phyloP scores from a whole-genome alignment of 1,140 invertebrate species.

The Drosophila seguyi region DNA sequence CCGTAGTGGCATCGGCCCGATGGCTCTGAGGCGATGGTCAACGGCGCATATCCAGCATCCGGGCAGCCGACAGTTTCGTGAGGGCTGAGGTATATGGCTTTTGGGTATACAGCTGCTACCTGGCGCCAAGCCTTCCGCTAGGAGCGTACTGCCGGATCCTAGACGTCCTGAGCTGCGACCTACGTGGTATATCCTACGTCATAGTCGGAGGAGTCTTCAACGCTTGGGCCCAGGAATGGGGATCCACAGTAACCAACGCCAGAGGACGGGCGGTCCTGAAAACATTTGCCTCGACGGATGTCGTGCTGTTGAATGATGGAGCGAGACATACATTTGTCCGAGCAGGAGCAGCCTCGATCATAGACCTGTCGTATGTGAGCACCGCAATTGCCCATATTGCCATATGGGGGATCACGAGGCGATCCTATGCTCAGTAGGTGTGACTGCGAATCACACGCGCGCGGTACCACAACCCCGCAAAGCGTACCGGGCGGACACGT shows the following conservation, averaged over 20 bases:
- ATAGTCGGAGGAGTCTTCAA: neutral
- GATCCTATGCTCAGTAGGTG: neutral
- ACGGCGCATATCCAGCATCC: no score
- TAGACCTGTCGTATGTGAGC: neutral
- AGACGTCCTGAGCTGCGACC: neutral
- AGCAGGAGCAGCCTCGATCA: neutral
- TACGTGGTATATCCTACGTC: neutral
- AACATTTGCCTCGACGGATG: neutral
- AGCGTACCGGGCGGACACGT: neutral
- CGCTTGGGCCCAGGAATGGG: neutral
- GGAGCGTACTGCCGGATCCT: neutral
- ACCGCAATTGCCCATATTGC: no score
- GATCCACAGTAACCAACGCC: neutral
- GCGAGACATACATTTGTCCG: neutral
- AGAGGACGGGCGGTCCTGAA: neutral
- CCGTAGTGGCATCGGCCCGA: no score
- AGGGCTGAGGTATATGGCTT: no score
- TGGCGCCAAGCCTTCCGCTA: neutral
- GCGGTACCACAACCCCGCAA: neutral
- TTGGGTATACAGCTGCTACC: no score
- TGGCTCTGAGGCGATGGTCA: no score
- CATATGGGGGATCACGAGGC: neutral
- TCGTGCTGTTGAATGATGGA: neutral
- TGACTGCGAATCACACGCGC: no score
- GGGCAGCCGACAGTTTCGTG: no score